A percentile compares a stretch with the other conserved stretches of the same genome.
Conservation (phyloP, 2,888 invertebrate genomes). For the Drosophila merina region DNA sequence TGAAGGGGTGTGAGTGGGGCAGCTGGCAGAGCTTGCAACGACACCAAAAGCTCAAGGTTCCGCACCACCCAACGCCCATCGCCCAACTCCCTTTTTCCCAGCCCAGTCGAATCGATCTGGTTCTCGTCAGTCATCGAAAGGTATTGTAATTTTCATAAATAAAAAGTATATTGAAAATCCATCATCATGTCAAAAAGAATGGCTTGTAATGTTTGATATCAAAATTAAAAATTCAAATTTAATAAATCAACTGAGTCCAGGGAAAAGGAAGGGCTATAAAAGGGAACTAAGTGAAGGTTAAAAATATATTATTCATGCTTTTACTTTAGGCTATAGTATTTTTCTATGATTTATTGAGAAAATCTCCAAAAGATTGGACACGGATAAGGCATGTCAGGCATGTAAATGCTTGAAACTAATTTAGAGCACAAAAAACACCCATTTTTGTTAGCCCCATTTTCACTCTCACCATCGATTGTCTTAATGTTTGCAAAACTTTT, state of each 20-base stretch:
- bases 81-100: slow-evolving; percentile 14
- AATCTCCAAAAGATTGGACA: neutral
- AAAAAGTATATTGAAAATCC: slow-evolving; percentile 19
- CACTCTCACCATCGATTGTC: slow-evolving; percentile 22
- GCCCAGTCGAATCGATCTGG: slow-evolving; percentile 21
- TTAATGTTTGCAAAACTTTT: slow-evolving; percentile 21
- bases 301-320: neutral
- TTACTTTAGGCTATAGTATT: neutral
- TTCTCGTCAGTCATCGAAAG: slow-evolving; percentile 15
- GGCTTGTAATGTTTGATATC: neutral
- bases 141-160: slow-evolving; percentile 24
- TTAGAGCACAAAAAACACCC: neutral
- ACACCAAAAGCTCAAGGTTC: slow-evolving; percentile 41
- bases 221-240: slow-evolving; percentile 4
- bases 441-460: slow-evolving; percentile 2
- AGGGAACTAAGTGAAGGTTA: neutral
- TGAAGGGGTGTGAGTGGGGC: slow-evolving; percentile 18
- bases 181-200: slow-evolving; percentile 20
- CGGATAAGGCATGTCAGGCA: neutral
- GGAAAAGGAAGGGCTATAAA: neutral
- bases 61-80: slow-evolving; percentile 17
- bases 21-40: slow-evolving; percentile 24
- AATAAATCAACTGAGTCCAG: slow-evolving; percentile 2
- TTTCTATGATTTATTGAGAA: neutral
- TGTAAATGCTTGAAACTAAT: neutral